A percentile compares a stretch with the other conserved stretches of the same genome.
phyloP scores from a whole-genome alignment of 2,888 invertebrate species.

The Nomada goodeniana region DNA sequence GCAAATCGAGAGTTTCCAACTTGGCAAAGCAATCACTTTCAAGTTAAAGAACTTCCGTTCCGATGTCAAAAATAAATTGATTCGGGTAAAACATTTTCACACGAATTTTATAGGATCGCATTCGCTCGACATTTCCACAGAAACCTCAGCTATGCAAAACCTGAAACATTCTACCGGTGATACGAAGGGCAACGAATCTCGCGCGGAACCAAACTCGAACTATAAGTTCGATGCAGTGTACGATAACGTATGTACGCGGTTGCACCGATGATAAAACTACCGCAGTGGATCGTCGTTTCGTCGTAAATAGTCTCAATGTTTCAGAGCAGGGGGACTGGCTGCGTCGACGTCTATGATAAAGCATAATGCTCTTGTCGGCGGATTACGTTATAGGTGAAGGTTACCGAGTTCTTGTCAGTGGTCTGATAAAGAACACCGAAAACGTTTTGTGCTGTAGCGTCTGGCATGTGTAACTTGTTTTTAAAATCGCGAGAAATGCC shows the following conservation, averaged over 20 bases:
- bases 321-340: slow-evolving; percentile 34
- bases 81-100: neutral
- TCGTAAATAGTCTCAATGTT: slow-evolving; percentile 19
- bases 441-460: slow-evolving; percentile 8
- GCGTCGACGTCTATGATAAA: slow-evolving; percentile 48
- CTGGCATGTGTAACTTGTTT: neutral
- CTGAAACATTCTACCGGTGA: neutral
- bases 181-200: neutral
- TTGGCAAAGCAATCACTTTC: neutral
- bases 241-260: slow-evolving; percentile 19
- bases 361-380: slow-evolving; percentile 31
- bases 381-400: slow-evolving; percentile 57
- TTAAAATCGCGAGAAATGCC: slow-evolving; percentile 9
- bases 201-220: neutral
- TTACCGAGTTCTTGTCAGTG: slow-evolving; percentile 33
- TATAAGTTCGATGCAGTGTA: slow-evolving; percentile 9
- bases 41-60: no score
- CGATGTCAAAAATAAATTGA: no score
- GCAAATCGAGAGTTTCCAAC: neutral
- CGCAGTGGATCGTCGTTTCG: slow-evolving; percentile 3
- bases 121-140: neutral
- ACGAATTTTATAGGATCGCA: neutral
- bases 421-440: slow-evolving; percentile 23
- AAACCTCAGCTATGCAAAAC: neutral
- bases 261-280: slow-evolving; percentile 8